Base-by-base conservation (phyloP, 2,113 vertebrate genomes). In the Brachyhypopomus occidentalis region DNA sequence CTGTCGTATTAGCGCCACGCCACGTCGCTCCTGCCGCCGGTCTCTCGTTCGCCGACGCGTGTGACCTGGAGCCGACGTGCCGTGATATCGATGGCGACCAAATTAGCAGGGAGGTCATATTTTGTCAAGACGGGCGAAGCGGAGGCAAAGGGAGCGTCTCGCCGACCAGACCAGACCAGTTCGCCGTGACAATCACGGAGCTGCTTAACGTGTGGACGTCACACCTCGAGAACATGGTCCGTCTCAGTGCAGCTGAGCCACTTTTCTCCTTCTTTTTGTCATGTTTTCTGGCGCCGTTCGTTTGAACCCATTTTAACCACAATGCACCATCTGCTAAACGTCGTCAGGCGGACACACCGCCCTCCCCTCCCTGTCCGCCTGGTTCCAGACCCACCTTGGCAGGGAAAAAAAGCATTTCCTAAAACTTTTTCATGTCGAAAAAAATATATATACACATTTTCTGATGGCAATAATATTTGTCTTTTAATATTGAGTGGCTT, bases 311-410 rank as follows among this genome's bases (percentile, higher is more conserved):
- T 71, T 63, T 85, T 85, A 34, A 82, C 87, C 86, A 84, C 79
- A 79, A 80, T 84, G 80, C 62, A 88, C 89, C 92, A 91, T 92
- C 90, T 93, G 90, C 85, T 89, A 59, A 86, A 74, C 89, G 86
- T 88, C 86, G 90, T 87, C 86, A 89, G 55, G 34, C 71, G 76
- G 80, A 88, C 85, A 77, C 88, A 83, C 75, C 23, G 75, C 84
- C 87, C 85, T 67, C 84, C 12, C 48, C 86, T 89, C 86, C 84
- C 30, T 45, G 78, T 84, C 90, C 91, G 89, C 92, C 90, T 94
- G 91, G 83, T 89, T 81, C 45, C 56, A 80, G 80, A 75, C 73
- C 86, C 67, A 82, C 59, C 52, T 76, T 77, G 78, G 67, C 84
- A 20, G 30, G 30, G 9, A 72, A 79, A 79, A 45, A 73, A 16